Evolutionary conservation across 2,113 vertebrate species (phyloP).

Genomic region (Heteronetta atricapilla): DNA sequence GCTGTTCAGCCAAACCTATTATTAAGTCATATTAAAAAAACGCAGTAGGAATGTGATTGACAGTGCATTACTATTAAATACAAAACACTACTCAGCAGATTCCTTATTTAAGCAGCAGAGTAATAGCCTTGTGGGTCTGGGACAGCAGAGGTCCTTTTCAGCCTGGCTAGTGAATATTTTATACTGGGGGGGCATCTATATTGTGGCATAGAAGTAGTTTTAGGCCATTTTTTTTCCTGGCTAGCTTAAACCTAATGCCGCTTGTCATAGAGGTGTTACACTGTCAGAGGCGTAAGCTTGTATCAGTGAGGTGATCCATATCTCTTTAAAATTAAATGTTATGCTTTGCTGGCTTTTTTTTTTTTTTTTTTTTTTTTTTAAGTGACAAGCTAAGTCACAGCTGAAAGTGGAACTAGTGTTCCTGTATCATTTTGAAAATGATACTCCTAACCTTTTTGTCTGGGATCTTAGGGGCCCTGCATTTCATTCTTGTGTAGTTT

Average conservation of each 20-base stretch:
- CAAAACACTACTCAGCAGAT: conserved; percentile 40
- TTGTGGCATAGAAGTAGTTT: background rate
- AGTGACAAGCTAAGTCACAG: rapidly evolving
- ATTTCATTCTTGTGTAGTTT: background rate
- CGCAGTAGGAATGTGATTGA: background rate
- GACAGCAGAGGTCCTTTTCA: background rate
- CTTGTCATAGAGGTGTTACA: background rate
- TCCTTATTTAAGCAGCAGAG: conserved; percentile 1
- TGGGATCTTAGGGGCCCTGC: background rate
- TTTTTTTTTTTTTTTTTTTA: background rate
- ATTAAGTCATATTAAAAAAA: conserved; percentile 42
- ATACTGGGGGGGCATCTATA: background rate
- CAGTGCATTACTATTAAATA: background rate
- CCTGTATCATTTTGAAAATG: background rate
- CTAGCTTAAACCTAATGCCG: background rate
- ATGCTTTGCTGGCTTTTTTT: background rate
- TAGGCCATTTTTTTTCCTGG: background rate
- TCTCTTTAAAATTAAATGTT: background rate
- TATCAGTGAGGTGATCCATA: too few species aligned
- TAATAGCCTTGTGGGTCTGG: background rate
- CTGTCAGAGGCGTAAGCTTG: background rate
- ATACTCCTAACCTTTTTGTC: background rate
- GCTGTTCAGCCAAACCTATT: conserved; percentile 43
- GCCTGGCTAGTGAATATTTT: background rate
- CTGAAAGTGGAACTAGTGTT: background rate